A percentile compares a stretch with the other conserved stretches of the same genome.
These are phyloP conservation scores for Xiphophorus couchianus DNA, from an alignment of 2,113 vertebrate species.

Conservation along the genomic window DNA sequence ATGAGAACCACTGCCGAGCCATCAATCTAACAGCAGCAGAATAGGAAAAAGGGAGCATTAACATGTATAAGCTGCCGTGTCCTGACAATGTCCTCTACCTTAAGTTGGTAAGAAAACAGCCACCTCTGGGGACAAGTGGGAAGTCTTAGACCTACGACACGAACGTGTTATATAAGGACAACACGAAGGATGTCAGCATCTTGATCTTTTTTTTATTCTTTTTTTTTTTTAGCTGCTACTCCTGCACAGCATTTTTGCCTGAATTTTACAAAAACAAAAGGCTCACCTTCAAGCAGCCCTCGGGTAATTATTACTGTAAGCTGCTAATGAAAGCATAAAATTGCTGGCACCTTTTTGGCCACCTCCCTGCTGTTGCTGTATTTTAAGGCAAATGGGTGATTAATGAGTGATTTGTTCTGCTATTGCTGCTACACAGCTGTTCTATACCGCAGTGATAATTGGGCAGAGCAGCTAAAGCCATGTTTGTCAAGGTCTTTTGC, in stretches of 20 bases:
- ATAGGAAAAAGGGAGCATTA: constrained; percentile 75
- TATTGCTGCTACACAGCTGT: constrained; percentile 65
- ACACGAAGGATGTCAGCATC: constrained; percentile 55
- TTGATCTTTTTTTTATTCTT: not conserved
- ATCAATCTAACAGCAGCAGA: constrained; percentile 75
- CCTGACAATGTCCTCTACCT: constrained; percentile 76
- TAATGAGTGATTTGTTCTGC: constrained; percentile 68
- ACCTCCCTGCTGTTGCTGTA: constrained; percentile 37
- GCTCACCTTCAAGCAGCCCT: constrained; percentile 58
- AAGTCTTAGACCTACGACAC: constrained; percentile 55
- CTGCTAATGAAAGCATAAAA: constrained; percentile 66
- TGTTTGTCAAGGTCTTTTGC: constrained; percentile 14
- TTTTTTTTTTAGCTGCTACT: constrained; percentile 29
- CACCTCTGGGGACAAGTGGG: constrained; percentile 66
- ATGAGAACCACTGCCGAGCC: constrained; percentile 76
- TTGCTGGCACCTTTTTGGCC: constrained; percentile 47
- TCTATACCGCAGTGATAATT: constrained; percentile 43
- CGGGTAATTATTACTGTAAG: constrained; percentile 52
- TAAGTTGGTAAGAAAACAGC: constrained; percentile 62
- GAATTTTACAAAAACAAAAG: constrained; percentile 17
- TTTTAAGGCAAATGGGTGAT: constrained; percentile 70
- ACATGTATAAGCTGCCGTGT: constrained; percentile 76
- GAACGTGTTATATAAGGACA: constrained; percentile 55
- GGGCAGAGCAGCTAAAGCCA: constrained; percentile 29
- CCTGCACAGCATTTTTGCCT: constrained; percentile 13